Evolutionary conservation across 2,888 invertebrate genomes (phyloP).

Genomic region (Synergus umbraculus): DNA sequence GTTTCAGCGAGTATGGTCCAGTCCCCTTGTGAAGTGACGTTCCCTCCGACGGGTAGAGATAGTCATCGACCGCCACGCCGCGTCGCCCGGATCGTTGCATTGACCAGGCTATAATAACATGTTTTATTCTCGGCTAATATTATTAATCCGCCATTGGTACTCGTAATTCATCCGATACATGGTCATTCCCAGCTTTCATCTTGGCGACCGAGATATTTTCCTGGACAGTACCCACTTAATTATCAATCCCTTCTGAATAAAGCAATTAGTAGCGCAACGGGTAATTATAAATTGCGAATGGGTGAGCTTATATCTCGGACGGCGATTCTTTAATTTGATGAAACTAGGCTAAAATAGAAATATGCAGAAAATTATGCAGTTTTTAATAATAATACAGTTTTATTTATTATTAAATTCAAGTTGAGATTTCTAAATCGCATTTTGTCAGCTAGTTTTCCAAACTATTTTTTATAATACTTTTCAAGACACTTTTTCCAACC

Average conservation of each 20-base stretch:
- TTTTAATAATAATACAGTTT: no score
- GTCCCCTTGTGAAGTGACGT: constrained; percentile 42
- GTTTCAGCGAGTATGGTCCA: constrained; percentile 15
- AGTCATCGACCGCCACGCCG: constrained; percentile 46
- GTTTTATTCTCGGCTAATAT: constrained; percentile 54
- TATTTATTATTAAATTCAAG: no score
- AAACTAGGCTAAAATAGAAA: no score
- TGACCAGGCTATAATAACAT: constrained; percentile 55
- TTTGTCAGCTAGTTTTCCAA: no score
- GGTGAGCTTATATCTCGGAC: background rate
- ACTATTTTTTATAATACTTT: no score
- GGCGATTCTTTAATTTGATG: background rate
- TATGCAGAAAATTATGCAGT: no score
- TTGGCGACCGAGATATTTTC: constrained; percentile 52
- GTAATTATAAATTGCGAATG: constrained; percentile 40
- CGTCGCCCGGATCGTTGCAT: constrained; percentile 33
- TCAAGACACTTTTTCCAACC: no score
- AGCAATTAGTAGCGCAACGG: constrained; percentile 66
- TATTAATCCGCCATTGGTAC: constrained; percentile 53
- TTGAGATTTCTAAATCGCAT: no score
- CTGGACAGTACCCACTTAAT: constrained; percentile 70
- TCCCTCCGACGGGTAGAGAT: constrained; percentile 44
- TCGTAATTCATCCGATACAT: constrained; percentile 59
- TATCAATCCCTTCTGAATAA: constrained; percentile 73
- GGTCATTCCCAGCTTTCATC: constrained; percentile 56